phyloP scores from a whole-genome alignment of 53 echinoderm and acorn worm species.

The Mesocentrotus franciscanus region DNA sequence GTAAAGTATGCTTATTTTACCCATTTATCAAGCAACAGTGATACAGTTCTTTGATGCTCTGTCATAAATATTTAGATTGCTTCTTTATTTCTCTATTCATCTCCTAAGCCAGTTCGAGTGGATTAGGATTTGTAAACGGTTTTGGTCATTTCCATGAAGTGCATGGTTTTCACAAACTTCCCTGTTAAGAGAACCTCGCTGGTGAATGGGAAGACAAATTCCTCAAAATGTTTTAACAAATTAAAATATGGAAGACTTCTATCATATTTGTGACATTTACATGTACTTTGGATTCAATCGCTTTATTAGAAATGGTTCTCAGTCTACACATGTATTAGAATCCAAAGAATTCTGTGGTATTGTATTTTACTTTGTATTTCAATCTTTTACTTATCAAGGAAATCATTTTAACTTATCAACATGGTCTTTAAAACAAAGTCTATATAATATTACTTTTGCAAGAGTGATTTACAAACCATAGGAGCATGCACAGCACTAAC shows the following conservation, averaged over 20 bases:
- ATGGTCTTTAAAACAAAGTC: background rate
- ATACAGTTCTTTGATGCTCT: background rate
- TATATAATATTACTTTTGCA: background rate
- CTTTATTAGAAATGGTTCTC: background rate
- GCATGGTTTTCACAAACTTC: background rate
- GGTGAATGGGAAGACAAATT: background rate
- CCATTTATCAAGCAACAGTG: background rate
- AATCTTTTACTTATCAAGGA: background rate
- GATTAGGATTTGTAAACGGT: background rate
- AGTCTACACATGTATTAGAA: background rate
- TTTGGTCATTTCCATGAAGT: background rate
- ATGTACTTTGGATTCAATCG: background rate
- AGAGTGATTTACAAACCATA: too few relatives aligned
- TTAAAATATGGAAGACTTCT: background rate
- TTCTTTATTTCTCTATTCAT: background rate
- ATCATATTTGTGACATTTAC: background rate
- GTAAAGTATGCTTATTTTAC: background rate
- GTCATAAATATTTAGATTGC: constrained; percentile 33
- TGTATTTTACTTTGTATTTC: background rate
- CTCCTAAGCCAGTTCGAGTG: background rate
- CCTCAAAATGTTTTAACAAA: background rate
- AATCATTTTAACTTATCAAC: background rate
- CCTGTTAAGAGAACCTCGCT: background rate
- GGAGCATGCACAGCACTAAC: background rate
- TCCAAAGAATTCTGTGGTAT: too few relatives aligned